Conservation (phyloP, 2,888 invertebrate species). For the Drosophila basisetae region DNA sequence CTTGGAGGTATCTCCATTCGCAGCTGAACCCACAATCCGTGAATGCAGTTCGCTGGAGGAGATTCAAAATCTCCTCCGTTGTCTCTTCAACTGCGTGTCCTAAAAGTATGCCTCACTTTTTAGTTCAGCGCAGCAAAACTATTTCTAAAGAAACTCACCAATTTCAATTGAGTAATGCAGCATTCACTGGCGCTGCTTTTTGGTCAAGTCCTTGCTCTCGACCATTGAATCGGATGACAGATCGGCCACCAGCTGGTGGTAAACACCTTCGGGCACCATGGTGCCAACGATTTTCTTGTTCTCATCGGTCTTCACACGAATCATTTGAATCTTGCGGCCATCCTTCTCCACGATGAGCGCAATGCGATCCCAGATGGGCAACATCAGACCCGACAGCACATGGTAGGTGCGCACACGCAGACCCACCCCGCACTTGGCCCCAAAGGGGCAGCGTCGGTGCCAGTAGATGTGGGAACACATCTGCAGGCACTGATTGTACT, state of each 20-base stretch:
- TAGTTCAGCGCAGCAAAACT: not conserved
- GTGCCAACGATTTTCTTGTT: slow-evolving; percentile 97
- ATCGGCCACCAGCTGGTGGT: slow-evolving; percentile 91
- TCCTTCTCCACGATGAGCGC: slow-evolving; percentile 93
- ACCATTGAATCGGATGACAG: slow-evolving; percentile 92
- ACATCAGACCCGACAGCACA: slow-evolving; percentile 97
- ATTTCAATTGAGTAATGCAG: not conserved
- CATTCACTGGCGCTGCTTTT: not conserved
- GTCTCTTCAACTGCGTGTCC: accelerated
- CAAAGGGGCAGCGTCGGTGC: slow-evolving; percentile 93
- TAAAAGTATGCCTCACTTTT: not conserved
- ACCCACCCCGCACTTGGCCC: slow-evolving; percentile 96
- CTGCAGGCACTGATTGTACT: slow-evolving; percentile 92
- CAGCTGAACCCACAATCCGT: not conserved
- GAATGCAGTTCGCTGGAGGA: not conserved
- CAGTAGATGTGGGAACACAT: slow-evolving; percentile 97
- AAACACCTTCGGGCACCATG: slow-evolving; percentile 94
- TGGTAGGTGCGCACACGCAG: slow-evolving; percentile 95
- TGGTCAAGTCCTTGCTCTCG: slow-evolving; percentile 31
- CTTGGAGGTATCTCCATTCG: not conserved
- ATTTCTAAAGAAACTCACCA: not conserved
- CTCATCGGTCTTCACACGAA: slow-evolving; percentile 94
- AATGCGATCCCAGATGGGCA: slow-evolving; percentile 98
- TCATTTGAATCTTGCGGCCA: slow-evolving; percentile 97
- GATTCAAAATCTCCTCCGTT: not conserved